Evolutionary conservation across 2,113 vertebrate genomes (phyloP), one percentile per base, ranked within the genome.

Genomic region (Dicaeum eximium): DNA sequence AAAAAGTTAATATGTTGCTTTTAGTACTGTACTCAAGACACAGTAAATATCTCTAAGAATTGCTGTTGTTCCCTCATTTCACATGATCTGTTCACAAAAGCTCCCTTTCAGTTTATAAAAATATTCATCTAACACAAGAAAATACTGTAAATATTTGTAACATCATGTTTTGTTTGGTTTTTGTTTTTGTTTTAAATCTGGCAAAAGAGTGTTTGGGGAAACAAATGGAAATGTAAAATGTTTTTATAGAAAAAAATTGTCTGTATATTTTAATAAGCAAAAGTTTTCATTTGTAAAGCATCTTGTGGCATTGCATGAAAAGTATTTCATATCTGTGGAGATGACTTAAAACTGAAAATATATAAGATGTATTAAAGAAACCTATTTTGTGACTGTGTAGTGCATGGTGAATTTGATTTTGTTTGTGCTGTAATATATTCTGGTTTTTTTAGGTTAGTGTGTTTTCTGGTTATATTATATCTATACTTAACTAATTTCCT

Each of bases 251-350:
- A 96, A 98, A 89, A 91, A 88, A 94, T 98, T 97, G 97, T 97
- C 97, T 98, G 96, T 98, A 97, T 98, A 98, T 98, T 98, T 98
- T 98, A 98, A 98, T 98, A 98, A 97, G 96, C 96, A 98, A 93
- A 97, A 98, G 97, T 97, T 98, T 98, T 98, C 81, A 96, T 98
- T 98, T 98, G 97, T 98, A 98, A 98, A 97, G 93, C 95, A 95
- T 97, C 97, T 98, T 97, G 96, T 97, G 97, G 88, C 90, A 94
- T 95, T 96, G 96, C 97, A 96, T 90, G 88, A 93, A 97, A 97
- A 97, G 90, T 94, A 97, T 98, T 98, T 96, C 95, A 65, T 98
- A 95, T 97, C 92, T 97, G 87, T 98, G 98, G 86, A 97, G 95
- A 97, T 97, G 60, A 97, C 96, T 98, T 98, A 97, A 98, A 98